A percentile compares a stretch with the other conserved stretches of the same genome.
phyloP scores from a whole-genome alignment of 2,888 invertebrate species.

The Hirtodrosophila trivittata region DNA sequence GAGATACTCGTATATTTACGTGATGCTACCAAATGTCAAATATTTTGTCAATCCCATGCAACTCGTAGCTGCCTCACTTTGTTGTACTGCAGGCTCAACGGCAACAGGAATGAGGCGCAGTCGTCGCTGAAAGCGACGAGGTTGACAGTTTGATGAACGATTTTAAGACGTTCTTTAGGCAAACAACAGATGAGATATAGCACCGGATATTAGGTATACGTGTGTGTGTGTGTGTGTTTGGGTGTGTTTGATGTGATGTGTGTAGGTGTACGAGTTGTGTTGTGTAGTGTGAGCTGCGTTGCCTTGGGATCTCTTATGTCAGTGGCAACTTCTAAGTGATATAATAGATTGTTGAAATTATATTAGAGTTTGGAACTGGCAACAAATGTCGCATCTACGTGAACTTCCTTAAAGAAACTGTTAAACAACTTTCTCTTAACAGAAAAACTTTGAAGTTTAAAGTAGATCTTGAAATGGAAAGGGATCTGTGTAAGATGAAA shows the following conservation, averaged over 20 bases:
- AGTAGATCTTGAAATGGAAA: too few species aligned
- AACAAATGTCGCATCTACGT: too few species aligned
- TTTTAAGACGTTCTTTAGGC: constrained; percentile 41
- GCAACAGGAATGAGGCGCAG: constrained; percentile 13
- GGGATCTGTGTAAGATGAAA: too few species aligned
- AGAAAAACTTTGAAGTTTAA: too few species aligned
- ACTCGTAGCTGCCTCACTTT: not conserved
- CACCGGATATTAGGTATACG: constrained; percentile 32
- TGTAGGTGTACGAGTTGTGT: too few species aligned
- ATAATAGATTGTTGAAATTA: too few species aligned
- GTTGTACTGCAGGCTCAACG: not conserved
- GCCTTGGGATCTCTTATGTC: too few species aligned
- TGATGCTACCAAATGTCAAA: constrained; percentile 76
- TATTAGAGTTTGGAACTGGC: too few species aligned
- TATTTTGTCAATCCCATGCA: constrained; percentile 64
- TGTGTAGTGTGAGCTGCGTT: too few species aligned
- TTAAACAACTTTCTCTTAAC: too few species aligned
- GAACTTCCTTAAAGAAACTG: too few species aligned
- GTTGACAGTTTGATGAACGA: constrained; percentile 69
- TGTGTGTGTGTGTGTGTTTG: not conserved
- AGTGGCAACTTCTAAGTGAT: too few species aligned
- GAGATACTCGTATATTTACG: constrained; percentile 47
- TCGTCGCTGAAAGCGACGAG: not conserved
- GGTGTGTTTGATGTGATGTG: not conserved
- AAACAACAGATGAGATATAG: constrained; percentile 36